Evolutionary conservation across 2,113 vertebrate species (phyloP).

Genomic region (Sinocyclocheilus maitianheensis): DNA sequence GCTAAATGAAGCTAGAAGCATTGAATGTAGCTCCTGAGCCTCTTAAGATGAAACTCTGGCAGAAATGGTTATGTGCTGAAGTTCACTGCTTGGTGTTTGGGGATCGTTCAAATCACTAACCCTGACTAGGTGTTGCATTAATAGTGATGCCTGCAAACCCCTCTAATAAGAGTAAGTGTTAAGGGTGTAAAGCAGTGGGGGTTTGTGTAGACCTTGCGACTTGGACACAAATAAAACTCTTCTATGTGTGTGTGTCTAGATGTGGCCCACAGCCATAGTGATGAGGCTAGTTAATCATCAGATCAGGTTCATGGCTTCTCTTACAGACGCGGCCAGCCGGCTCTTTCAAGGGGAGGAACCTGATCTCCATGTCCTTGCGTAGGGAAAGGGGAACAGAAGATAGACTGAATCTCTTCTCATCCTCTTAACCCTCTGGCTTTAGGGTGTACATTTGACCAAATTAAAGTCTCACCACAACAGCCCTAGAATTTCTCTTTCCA

Average conservation of each 20-base stretch:
- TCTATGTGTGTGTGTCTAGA: constrained; percentile 57
- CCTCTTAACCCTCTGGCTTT: constrained; percentile 67
- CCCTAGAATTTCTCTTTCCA: constrained; percentile 69
- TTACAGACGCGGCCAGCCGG: constrained; percentile 66
- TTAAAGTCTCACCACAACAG: constrained; percentile 49
- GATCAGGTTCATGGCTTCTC: constrained; percentile 74
- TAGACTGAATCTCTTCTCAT: constrained; percentile 62
- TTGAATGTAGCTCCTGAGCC: background rate
- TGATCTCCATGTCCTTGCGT: constrained; percentile 66
- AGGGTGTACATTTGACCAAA: constrained; percentile 55
- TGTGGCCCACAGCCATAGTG: constrained; percentile 71
- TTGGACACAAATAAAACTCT: constrained; percentile 52
- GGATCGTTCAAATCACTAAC: background rate
- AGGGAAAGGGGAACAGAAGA: constrained; percentile 42
- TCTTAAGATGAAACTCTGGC: background rate
- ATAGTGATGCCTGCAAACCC: background rate
- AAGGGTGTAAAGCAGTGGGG: constrained; percentile 11
- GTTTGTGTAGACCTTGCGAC: constrained; percentile 49
- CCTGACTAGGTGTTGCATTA: background rate
- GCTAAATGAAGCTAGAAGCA: background rate
- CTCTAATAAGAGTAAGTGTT: constrained; percentile 29
- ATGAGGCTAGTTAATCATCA: constrained; percentile 76
- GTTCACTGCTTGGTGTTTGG: background rate
- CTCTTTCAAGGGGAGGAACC: constrained; percentile 69
- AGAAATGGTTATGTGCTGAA: background rate